Percentiles rank a stretch among this genome's conserved stretches.
These are phyloP conservation scores for Torymus aiolomorphi DNA, from an alignment of 2,888 invertebrate species.

Conservation along the genomic window DNA sequence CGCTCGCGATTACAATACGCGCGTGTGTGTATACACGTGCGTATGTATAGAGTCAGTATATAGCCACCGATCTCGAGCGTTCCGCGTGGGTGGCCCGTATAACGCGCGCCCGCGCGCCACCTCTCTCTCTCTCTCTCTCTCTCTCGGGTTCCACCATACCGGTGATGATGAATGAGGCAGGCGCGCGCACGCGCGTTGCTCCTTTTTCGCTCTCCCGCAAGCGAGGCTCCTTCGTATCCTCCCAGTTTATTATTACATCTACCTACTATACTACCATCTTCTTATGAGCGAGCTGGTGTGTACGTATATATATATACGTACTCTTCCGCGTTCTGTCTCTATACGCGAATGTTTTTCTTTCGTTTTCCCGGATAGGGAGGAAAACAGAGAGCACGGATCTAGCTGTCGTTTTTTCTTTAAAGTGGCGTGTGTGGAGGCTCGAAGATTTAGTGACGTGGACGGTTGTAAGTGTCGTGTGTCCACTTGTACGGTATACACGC, in stretches of 20 bases:
- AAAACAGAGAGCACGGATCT: constrained; percentile 26
- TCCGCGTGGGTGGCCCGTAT: constrained; percentile 70
- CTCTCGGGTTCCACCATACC: too few relatives aligned
- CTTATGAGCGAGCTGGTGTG: too few relatives aligned
- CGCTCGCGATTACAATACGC: constrained; percentile 1
- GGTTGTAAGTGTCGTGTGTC: too few relatives aligned
- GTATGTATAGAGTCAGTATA: constrained; percentile 45
- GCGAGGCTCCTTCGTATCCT: background rate
- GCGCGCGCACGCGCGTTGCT: constrained; percentile 44
- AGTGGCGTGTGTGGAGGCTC: background rate
- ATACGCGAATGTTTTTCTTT: constrained; percentile 51
- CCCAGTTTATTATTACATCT: constrained; percentile 51
- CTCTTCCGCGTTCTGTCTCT: constrained; percentile 51
- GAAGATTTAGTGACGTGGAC: constrained; percentile 22
- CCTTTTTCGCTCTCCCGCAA: too few relatives aligned
- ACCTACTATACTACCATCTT: constrained; percentile 36
- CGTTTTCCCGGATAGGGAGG: constrained; percentile 41
- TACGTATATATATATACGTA: too few relatives aligned
- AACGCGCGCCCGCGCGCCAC: constrained; percentile 46
- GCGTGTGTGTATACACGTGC: constrained; percentile 16
- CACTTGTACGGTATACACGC: too few relatives aligned
- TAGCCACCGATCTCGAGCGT: constrained; percentile 68
- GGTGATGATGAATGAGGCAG: constrained; percentile 68
- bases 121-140: constrained; percentile 45
- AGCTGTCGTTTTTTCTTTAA: constrained; percentile 16